Evolutionary conservation across 53 echinoderm and acorn worm species (phyloP), one percentile per base, ranked within the genome.

Genomic region (Stichopus horrens): DNA sequence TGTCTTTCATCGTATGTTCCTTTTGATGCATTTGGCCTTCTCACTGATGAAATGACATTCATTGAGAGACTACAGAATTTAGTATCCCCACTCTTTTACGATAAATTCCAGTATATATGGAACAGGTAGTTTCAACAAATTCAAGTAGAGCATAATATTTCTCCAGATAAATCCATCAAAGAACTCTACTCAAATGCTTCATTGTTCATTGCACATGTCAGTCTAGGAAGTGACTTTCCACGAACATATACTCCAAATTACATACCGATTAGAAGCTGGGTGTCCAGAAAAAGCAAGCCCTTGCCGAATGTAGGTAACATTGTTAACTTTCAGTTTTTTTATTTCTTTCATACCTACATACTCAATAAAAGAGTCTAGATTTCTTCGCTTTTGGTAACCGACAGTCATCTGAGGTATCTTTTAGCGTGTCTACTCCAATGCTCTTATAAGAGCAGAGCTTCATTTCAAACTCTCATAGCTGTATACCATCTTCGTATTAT

Each of bases 1-100:
- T 89, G 75, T 73, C 91, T 90, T 5, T 91, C 94, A 5, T 89
- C 96, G 7, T 96, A 92, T 60, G 74, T 92, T 19, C 96, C 96
- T 21, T 92, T 89, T 58, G 86, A 74, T 19, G 37, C 56, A 0
- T 37, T 86, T 13, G 91, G 89, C 6, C 23, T 21, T 8, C 89
- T 82, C 18, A 86, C 94, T 9, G 92, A 92, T 67, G 60, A 90
- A 16, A 94, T 94, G 94, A 79, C 77, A 55, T 73, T 94, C 14
- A 14, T 79, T 5, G 75, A 94, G 76, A 90, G 94, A 74, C 83
- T 76, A 19, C 58, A 74, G 53, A 94, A 94, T 53, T 14, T 73
- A 7, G 1, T 76, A 5, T 19, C 58, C 10, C 76, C 77, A 55
- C 20, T 76, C 8, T 13, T 78, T 5, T 66, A 9, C 22, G n/a